Conservation (phyloP, 2,113 vertebrate genomes). For the Shinisaurus crocodilurus region DNA sequence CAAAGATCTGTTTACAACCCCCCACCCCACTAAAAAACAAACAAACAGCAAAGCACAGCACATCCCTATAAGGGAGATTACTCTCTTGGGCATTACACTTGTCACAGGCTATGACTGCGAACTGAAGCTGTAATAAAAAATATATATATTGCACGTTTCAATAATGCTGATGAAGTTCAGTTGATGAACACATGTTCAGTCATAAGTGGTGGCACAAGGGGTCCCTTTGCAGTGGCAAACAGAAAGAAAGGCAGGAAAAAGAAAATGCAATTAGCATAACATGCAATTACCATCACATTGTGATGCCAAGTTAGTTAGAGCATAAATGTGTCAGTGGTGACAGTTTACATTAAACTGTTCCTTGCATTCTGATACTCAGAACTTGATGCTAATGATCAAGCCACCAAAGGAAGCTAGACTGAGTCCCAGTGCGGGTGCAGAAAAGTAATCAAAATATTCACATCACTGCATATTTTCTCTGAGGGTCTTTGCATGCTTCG, state of each 20-base stretch:
- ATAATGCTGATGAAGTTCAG: slow-evolving; percentile 33
- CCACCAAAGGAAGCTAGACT: background rate
- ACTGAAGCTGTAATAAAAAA: slow-evolving; percentile 32
- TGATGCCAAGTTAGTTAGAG: slow-evolving; percentile 55
- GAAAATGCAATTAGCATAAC: slow-evolving; percentile 56
- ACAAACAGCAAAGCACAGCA: background rate
- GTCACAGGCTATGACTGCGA: slow-evolving; percentile 16
- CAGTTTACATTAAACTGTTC: slow-evolving; percentile 49
- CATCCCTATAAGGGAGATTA: background rate
- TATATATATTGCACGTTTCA: slow-evolving; percentile 47
- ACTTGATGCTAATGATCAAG: slow-evolving; percentile 26
- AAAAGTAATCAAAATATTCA: slow-evolving; percentile 24
- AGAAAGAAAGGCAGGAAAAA: background rate
- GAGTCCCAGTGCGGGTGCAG: background rate
- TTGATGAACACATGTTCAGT: slow-evolving; percentile 36
- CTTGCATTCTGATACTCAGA: slow-evolving; percentile 36
- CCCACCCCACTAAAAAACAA: background rate
- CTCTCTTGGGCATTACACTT: slow-evolving; percentile 19
- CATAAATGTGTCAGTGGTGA: slow-evolving; percentile 55
- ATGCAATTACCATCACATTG: slow-evolving; percentile 56
- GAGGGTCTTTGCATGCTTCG: background rate
- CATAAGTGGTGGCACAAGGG: slow-evolving; percentile 42
- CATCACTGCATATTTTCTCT: background rate
- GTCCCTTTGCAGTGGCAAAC: slow-evolving; percentile 34
- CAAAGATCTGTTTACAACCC: slow-evolving; percentile 1